Evolutionary conservation across 1,140 invertebrate genomes (phyloP).

Genomic region (Phymastichus coffea): DNA sequence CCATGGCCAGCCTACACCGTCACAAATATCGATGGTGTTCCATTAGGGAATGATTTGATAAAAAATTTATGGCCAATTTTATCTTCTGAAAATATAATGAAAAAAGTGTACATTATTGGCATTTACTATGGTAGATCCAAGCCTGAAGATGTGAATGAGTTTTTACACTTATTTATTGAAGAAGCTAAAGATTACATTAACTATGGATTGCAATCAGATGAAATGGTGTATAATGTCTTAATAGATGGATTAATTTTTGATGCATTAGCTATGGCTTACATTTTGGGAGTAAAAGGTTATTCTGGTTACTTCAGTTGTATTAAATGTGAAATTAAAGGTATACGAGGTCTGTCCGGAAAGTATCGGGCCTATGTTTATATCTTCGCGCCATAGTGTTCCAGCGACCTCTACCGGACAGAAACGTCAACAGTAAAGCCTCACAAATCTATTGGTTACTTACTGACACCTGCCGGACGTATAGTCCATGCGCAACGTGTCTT

Average conservation of each 20-base stretch:
- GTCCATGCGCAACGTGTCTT: too few relatives aligned
- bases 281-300: not conserved
- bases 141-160: not conserved
- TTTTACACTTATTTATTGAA: not conserved
- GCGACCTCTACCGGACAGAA: too few relatives aligned
- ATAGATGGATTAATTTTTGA: not conserved
- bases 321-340: slow-evolving; percentile 5
- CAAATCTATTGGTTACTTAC: too few relatives aligned
- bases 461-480: too few relatives aligned
- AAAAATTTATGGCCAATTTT: not conserved
- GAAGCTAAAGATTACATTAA: not conserved
- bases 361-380: too few relatives aligned
- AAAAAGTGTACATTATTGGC: not conserved
- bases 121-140: not conserved
- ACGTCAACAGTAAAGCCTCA: too few relatives aligned
- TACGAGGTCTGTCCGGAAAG: too few relatives aligned
- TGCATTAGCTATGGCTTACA: not conserved
- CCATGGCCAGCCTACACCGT: too few relatives aligned
- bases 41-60: not conserved
- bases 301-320: not conserved
- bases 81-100: not conserved
- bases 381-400: too few relatives aligned
- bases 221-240: not conserved
- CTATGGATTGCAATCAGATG: not conserved
- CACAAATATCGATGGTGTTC: not conserved